phyloP scores from a whole-genome alignment of 2,113 vertebrate species.

The Atlantisia rogersi region DNA sequence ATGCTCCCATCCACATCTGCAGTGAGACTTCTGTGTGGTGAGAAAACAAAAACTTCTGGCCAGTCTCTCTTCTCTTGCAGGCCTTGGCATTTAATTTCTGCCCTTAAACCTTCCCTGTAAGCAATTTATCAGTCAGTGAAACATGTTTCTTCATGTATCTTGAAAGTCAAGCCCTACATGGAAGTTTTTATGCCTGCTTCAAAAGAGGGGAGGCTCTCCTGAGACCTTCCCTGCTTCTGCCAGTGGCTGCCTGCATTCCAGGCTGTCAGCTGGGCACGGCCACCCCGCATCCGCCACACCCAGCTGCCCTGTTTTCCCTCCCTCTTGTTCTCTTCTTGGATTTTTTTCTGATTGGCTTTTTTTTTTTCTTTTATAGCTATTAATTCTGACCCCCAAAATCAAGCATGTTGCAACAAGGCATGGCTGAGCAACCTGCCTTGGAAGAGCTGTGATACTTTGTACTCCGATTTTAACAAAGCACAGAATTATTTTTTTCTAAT shows the following conservation, averaged over 20 bases:
- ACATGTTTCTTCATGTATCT: neutral
- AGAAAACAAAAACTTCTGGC: neutral
- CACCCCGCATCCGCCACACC: neutral
- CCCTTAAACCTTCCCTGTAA: neutral
- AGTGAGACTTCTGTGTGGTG: neutral
- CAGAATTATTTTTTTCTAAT: neutral
- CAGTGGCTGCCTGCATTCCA: neutral
- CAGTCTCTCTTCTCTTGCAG: neutral
- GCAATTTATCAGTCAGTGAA: neutral
- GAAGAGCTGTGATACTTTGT: neutral
- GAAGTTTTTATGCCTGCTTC: neutral
- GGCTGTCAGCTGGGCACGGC: neutral
- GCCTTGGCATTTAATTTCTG: neutral
- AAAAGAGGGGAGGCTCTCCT: neutral
- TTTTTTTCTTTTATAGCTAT: neutral
- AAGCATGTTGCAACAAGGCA: fast-evolving
- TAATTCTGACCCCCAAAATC: neutral
- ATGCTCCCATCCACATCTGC: fast-evolving
- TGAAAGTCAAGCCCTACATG: neutral
- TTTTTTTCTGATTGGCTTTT: neutral
- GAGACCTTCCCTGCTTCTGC: neutral
- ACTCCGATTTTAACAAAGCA: neutral
- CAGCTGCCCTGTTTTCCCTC: neutral
- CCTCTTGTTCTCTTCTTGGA: neutral
- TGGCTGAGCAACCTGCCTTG: neutral